Base-by-base conservation (phyloP, 1,140 invertebrate species). In the Zaprionus vittiger region DNA sequence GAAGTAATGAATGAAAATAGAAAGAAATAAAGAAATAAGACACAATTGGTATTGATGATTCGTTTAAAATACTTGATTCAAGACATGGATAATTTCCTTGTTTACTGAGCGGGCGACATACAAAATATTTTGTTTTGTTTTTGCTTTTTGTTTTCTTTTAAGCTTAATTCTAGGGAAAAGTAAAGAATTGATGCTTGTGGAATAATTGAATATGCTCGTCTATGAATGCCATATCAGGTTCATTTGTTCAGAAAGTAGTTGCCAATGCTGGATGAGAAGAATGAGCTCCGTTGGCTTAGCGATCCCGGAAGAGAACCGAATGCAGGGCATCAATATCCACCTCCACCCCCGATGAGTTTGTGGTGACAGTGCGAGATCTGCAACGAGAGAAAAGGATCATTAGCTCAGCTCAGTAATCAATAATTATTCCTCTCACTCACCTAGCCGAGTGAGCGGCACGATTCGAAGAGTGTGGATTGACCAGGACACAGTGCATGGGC, bases 401-500 rank as follows among this genome's bases (percentile, higher is more conserved):
- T 15, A 41, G 38, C 38, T 41, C 5, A n/a, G 38, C 38, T 31
- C 28, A 7, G 38, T 2, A 17, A 47, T 47, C 41, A 47, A 0
- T 47, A 11, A 11, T 28, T 37, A 11, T 38, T 15, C 2, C 38
- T 0, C 5, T 52, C 47, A 4, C 4, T 63, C 15, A 87, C 84
- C 74, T 93, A 28, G 94, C 93, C 26, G 94, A 93, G 22, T 93
- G 94, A 14, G 72, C 47, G 28, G 95, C 93, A 83, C 95, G 95
- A 89, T 94, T 94, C 80, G 95, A 94, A 26, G 95, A 94, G 83
- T 95, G 93, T 55, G 95, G 95, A 94, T 96, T 96, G n/a, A 96
- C 96, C 41, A 97, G 92, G 24, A 96, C 93, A 93, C 96, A 96
- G 84, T 96, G 96, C 96, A 97, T 97, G 4, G 96, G 96, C 90